These are phyloP conservation scores for Bellardia pandia DNA, from an alignment of 2,888 invertebrate species.

Conservation along the genomic window DNA sequence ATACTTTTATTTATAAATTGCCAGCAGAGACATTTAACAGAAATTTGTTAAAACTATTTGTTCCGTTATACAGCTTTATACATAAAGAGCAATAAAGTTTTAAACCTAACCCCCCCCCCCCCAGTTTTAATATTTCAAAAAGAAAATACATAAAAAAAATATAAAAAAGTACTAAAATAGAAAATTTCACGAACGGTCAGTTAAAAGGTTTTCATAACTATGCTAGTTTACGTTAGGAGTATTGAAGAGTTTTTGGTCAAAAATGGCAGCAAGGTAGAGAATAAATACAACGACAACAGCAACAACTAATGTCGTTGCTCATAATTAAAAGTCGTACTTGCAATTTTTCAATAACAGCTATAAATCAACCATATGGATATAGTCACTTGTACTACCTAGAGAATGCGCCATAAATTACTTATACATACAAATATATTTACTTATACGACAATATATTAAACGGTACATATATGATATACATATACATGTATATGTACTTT, in stretches of 20 bases:
- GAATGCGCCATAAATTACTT: slow-evolving; percentile 81
- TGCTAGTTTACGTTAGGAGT: not conserved
- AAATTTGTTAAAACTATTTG: slow-evolving; percentile 57
- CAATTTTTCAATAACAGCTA: slow-evolving; percentile 83
- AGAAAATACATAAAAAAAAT: not conserved
- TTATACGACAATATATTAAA: not conserved
- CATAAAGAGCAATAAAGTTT: slow-evolving; percentile 31
- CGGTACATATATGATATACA: not conserved
- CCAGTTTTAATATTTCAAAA: slow-evolving; percentile 32
- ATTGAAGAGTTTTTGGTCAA: not conserved
- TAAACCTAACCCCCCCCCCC: not conserved
- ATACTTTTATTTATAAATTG: slow-evolving; percentile 11
- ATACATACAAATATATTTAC: slow-evolving; percentile 38
- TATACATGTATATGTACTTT: not conserved
- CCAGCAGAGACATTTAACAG: slow-evolving; percentile 55
- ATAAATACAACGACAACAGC: slow-evolving; percentile 7
- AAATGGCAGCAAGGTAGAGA: no score
- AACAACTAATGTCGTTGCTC: slow-evolving; percentile 69
- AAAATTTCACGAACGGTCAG: slow-evolving; percentile 41
- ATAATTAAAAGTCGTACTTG: slow-evolving; percentile 81
- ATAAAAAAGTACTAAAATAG: slow-evolving; percentile 5
- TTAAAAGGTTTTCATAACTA: slow-evolving; percentile 35
- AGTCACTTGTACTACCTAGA: slow-evolving; percentile 75
- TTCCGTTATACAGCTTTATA: not conserved
- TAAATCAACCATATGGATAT: slow-evolving; percentile 82